Conservation (phyloP, 1,140 invertebrate species). For the Drosophila lowei region DNA sequence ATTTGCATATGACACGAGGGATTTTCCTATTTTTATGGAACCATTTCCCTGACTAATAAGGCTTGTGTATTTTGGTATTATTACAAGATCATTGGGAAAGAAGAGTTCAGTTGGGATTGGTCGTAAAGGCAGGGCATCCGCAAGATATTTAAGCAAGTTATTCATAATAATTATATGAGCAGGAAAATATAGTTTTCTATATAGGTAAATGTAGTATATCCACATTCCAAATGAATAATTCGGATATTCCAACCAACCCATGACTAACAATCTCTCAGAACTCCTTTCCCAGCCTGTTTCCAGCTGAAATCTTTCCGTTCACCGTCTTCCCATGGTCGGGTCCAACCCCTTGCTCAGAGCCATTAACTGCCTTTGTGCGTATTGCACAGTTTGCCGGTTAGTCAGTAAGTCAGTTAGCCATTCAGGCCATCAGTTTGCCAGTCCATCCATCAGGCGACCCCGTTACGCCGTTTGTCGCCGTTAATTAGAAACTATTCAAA, state of each 20-base stretch:
- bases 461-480: slow-evolving; percentile 71
- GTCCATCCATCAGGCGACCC: slow-evolving; percentile 49
- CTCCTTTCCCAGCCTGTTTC: too few relatives aligned
- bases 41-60: slow-evolving; percentile 42
- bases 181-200: too few relatives aligned
- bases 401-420: slow-evolving; percentile 27
- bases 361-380: slow-evolving; percentile 41
- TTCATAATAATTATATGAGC: too few relatives aligned
- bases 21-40: slow-evolving; percentile 28
- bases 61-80: slow-evolving; percentile 48
- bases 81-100: slow-evolving; percentile 30
- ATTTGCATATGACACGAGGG: slow-evolving; percentile 59
- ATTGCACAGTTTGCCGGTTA: slow-evolving; percentile 21
- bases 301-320: too few relatives aligned
- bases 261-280: too few relatives aligned
- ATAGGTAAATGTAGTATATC: too few relatives aligned
- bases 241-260: too few relatives aligned
- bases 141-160: too few relatives aligned
- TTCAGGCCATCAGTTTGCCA: slow-evolving; percentile 22
- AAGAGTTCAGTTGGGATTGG: background rate
- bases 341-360: slow-evolving; percentile 24
- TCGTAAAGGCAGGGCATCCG: background rate
- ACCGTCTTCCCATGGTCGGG: background rate
- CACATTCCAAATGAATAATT: too few relatives aligned
- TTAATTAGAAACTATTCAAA: slow-evolving; percentile 81